These are phyloP conservation scores for Seira ritae DNA, from an alignment of 2,888 invertebrate species.

Conservation along the genomic window DNA sequence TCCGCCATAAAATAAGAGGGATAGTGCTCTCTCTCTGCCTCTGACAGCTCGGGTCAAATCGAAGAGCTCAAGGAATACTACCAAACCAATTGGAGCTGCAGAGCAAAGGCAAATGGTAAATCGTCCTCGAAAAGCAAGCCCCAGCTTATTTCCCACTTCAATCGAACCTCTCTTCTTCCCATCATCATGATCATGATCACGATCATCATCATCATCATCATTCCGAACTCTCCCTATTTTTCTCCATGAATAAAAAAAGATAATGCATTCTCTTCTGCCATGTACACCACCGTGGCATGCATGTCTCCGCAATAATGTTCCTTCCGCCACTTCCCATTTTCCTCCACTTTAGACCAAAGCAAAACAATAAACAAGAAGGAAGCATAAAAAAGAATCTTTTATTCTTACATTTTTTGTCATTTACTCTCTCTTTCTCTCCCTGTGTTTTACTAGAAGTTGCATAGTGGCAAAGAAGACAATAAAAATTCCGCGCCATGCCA, in stretches of 20 bases:
- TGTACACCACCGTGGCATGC: too few species aligned
- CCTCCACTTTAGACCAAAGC: neutral
- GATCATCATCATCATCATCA: constrained; percentile 4
- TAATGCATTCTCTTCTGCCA: too few species aligned
- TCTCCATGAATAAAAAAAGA: too few species aligned
- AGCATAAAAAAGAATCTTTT: neutral
- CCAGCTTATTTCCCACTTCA: neutral
- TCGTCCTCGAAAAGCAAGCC: constrained; percentile 4
- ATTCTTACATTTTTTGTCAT: neutral
- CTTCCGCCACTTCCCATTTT: too few species aligned
- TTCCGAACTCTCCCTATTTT: too few species aligned
- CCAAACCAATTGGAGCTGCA: too few species aligned
- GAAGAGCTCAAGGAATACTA: too few species aligned
- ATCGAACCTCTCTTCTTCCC: constrained; percentile 11
- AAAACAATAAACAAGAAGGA: neutral
- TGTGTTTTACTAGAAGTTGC: neutral
- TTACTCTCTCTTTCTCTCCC: too few species aligned
- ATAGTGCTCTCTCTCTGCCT: constrained; percentile 33
- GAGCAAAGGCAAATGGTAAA: too few species aligned
- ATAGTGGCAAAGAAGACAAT: neutral
- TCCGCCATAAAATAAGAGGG: constrained; percentile 40
- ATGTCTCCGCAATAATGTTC: too few species aligned
- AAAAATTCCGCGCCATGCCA: neutral
- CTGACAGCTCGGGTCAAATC: constrained; percentile 55
- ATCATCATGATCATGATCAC: too few species aligned